These are phyloP conservation scores for Cheilinus undulatus DNA, from an alignment of 2,113 vertebrate genomes.

Conservation along the genomic window DNA sequence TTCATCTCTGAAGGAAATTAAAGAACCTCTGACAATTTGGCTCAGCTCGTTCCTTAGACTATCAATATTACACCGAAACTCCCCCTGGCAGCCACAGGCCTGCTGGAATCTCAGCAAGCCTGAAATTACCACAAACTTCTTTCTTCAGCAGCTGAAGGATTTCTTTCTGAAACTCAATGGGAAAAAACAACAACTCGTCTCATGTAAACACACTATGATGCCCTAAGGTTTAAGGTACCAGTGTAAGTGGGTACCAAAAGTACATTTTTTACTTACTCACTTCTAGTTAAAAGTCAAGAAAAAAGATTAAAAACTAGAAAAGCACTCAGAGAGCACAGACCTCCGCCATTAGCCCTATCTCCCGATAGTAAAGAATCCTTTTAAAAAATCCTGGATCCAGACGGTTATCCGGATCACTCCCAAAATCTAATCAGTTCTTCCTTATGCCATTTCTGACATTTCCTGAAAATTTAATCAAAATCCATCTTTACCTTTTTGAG, in stretches of 20 bases:
- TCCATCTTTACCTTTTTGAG: no score
- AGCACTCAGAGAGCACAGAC: no score
- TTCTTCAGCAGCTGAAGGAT: constrained; percentile 20
- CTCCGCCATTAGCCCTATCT: no score
- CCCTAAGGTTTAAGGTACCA: background rate
- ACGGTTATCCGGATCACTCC: no score
- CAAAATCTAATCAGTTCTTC: no score
- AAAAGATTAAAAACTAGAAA: no score
- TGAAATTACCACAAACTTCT: constrained; percentile 44
- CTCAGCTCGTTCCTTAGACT: background rate
- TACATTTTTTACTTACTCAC: background rate
- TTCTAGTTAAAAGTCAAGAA: no score
- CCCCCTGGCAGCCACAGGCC: background rate
- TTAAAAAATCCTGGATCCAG: no score
- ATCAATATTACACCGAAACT: background rate
- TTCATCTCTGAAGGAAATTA: background rate
- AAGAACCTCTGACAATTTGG: background rate
- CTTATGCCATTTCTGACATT: no score
- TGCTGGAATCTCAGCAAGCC: background rate
- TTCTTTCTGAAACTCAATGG: constrained; percentile 26
- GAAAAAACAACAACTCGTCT: constrained; percentile 29
- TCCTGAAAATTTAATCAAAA: no score
- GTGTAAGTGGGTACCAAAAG: background rate
- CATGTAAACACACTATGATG: constrained; percentile 20
- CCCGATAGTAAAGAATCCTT: no score